Conservation (phyloP, 2,888 invertebrate species). For the Lepeophtheirus nordmannii region DNA sequence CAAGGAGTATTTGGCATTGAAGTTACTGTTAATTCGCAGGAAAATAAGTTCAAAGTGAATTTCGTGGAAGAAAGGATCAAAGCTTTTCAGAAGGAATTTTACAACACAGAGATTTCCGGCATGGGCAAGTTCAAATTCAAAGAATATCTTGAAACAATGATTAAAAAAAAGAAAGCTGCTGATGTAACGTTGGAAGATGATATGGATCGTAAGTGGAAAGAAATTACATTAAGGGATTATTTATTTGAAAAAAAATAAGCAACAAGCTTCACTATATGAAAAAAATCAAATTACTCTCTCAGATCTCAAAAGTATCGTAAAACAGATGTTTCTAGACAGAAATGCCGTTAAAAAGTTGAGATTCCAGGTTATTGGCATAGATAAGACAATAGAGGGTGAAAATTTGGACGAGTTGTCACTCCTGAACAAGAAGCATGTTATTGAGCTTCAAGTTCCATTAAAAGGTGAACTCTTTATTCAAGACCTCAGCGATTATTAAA, state of each 20-base stretch:
- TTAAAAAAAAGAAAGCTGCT: slow-evolving; percentile 55
- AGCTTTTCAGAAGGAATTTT: slow-evolving; percentile 33
- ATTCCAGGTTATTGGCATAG: slow-evolving; percentile 27
- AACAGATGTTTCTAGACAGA: neutral
- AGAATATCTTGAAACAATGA: slow-evolving; percentile 48
- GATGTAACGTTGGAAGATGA: slow-evolving; percentile 65
- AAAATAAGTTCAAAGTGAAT: slow-evolving; percentile 27
- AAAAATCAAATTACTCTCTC: slow-evolving; percentile 42
- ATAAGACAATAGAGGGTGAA: neutral
- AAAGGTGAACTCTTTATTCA: neutral
- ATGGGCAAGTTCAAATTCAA: slow-evolving; percentile 46
- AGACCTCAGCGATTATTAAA: neutral
- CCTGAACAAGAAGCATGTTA: neutral
- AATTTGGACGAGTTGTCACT: neutral
- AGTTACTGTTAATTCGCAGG: slow-evolving; percentile 58
- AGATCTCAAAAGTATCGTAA: neutral
- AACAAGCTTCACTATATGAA: slow-evolving; percentile 34
- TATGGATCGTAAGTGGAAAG: slow-evolving; percentile 57
- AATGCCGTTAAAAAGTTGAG: slow-evolving; percentile 26
- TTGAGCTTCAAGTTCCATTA: neutral
- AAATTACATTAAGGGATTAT: slow-evolving; percentile 55
- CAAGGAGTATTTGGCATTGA: slow-evolving; percentile 63
- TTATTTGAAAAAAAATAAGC: slow-evolving; percentile 51
- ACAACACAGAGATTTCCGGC: slow-evolving; percentile 33
- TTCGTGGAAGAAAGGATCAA: slow-evolving; percentile 34